Evolutionary conservation across 2,797 vertebrate genomes (phyloP), one percentile per base, ranked within the genome.

Genomic region (Sparus aurata): DNA sequence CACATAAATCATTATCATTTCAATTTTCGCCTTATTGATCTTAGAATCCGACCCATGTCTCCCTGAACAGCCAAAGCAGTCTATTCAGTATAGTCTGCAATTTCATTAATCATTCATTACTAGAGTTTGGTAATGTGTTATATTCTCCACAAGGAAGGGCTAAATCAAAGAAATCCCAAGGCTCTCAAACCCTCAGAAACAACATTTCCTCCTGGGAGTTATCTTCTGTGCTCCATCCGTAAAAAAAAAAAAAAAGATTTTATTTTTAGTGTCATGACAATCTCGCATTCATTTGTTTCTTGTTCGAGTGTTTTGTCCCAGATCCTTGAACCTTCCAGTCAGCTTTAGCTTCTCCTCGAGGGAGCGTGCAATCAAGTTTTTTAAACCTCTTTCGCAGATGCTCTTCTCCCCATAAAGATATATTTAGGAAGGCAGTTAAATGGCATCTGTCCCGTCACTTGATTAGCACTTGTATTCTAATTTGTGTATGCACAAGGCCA

Each of bases 371-470:
- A 11, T 10, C 2, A 38, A 8, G 9, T 54, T 69, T 46, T 30
- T 3, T 27, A 27, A 38, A 23, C n/a, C 17, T 70, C 6, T 46
- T 75, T 54, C 0, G 0, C 45, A 76, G 43, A 60, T 68, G 41
- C 61, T 75, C 18, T 61, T 45, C 25, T 58, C 47, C 45, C 81
- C 80, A 81, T 79, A 15, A 82, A 65, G 65, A 79, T 46, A 71
- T 75, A 73, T 80, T 84, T 55, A 69, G 66, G 30, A 34, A 45
- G 11, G 55, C 20, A 30, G 18, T 38, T 62, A 45, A 71, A 38
- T 18, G 45, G 34, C 30, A 58, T 25, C 75, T 62, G 20, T 43
- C 53, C 43, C 66, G 34, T 62, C 23, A 52, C 64, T 66, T 30
- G 4, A 57, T 50, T 59, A 34, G 68, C 43, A 60, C 50, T 54